Conservation (phyloP, 2,888 invertebrate species). For the Toxonevra muliebris region DNA sequence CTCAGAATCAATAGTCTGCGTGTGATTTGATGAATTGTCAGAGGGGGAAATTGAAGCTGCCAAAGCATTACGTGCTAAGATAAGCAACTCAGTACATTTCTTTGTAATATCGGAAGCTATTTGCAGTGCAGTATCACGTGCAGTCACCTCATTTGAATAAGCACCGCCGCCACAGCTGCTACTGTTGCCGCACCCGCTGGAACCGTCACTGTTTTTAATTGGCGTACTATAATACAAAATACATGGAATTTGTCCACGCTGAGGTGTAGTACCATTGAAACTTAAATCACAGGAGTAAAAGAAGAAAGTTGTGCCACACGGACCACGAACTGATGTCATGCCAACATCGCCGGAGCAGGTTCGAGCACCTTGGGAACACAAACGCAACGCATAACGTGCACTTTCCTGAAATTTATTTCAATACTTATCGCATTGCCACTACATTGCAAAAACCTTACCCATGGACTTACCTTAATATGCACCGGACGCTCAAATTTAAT, state of each 20-base stretch:
- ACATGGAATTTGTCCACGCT: conserved; percentile 93
- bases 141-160: conserved; percentile 56
- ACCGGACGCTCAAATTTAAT: conserved; percentile 91
- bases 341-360: conserved; percentile 97
- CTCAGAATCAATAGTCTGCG: conserved; percentile 65
- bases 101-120: conserved; percentile 83
- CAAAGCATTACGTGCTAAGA: conserved; percentile 77
- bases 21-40: conserved; percentile 67
- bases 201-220: conserved; percentile 47
- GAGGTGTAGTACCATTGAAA: conserved; percentile 95
- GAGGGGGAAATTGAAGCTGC: conserved; percentile 68
- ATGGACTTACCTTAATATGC: conserved; percentile 75
- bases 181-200: background rate
- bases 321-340: conserved; percentile 85
- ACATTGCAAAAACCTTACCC: no score
- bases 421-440: no score
- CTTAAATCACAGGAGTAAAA: conserved; percentile 92
- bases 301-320: conserved; percentile 90
- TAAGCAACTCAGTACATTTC: conserved; percentile 79
- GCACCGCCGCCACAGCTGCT: conserved; percentile 16
- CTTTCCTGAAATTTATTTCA: conserved; percentile 71
- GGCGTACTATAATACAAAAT: conserved; percentile 76
- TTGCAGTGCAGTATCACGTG: conserved; percentile 70
- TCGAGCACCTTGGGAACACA: conserved; percentile 89
- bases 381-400: conserved; percentile 85